Evolutionary conservation across 2,888 invertebrate genomes (phyloP), one percentile per base, ranked within the genome.

Genomic region (Pyralis farinalis): DNA sequence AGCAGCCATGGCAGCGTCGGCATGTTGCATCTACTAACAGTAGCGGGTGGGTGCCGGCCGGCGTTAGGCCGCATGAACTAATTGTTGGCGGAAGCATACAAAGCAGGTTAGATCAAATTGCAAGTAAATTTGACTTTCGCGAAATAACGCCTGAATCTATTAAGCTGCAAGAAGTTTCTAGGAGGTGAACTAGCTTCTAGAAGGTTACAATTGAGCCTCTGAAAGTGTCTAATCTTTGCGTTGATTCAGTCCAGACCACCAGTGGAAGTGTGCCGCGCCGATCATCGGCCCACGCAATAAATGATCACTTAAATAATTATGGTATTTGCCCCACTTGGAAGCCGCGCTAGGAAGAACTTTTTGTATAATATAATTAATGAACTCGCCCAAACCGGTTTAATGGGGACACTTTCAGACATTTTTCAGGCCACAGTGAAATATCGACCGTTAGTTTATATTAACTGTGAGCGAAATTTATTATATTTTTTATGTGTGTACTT

Each of bases 221-320:
- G 25, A 8, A 25, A 25, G 5, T 25, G 7, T n/a, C 40, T 62
- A 55, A 43, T 75, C 66, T 73, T 47, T 70, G 70, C 11, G 32
- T 44, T 61, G 63, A 70, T 68, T 61, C 55, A 67, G 59, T 66
- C 64, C 68, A 70, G 69, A 65, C 47, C 55, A 44, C 45, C 39
- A 43, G 47, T 36, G 47, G 44, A 77, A 69, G 62, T 74, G 61
- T 74, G 79, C 70, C 72, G 60, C 38, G 38, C 44, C 50, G 50
- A 61, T 62, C 53, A 50, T 42, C 43, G 70, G 66, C 72, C 71
- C 58, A 70, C 73, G 64, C 64, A 46, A 49, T 60, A 55, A 68
- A 70, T 66, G 62, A 71, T 66, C 66, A 64, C 61, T 58, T 49
- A 53, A 56, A 60, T 57, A 47, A 57, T 58, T 49, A 55, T 52